Conservation (phyloP, 1,140 invertebrate species). For the Lepeophtheirus salmonis region DNA sequence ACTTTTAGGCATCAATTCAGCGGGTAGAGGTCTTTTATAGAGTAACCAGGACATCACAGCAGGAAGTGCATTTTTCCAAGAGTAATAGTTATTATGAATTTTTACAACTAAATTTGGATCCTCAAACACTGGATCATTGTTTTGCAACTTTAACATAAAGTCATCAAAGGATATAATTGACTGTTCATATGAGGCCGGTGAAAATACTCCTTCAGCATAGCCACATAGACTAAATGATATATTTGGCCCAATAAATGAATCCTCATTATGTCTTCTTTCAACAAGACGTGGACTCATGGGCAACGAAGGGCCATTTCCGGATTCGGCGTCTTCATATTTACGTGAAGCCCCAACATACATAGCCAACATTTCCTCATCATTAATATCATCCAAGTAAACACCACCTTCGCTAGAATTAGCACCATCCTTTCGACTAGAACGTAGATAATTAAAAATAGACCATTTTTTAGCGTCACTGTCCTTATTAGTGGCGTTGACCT, state of each 20-base stretch:
- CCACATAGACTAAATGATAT: background rate
- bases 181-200: constrained; percentile 40
- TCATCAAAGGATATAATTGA: constrained; percentile 60
- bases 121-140: constrained; percentile 30
- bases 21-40: constrained; percentile 58
- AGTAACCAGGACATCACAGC: constrained; percentile 61
- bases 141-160: constrained; percentile 34
- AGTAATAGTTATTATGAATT: constrained; percentile 66
- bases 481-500: background rate
- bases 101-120: constrained; percentile 71
- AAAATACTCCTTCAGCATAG: background rate
- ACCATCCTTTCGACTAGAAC: constrained; percentile 66
- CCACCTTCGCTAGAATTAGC: constrained; percentile 55
- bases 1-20: constrained; percentile 23
- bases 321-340: constrained; percentile 76
- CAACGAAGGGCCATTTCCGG: constrained; percentile 76
- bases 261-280: background rate
- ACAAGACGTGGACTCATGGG: constrained; percentile 54
- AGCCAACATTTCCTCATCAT: constrained; percentile 72
- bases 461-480: background rate
- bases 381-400: constrained; percentile 77
- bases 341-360: constrained; percentile 54
- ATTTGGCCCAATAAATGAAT: background rate
- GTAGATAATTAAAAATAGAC: constrained; percentile 51
- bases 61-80: constrained; percentile 66